Base-by-base conservation (phyloP, 64 coral and sea anemone genomes). In the Stylophora pistillata region DNA sequence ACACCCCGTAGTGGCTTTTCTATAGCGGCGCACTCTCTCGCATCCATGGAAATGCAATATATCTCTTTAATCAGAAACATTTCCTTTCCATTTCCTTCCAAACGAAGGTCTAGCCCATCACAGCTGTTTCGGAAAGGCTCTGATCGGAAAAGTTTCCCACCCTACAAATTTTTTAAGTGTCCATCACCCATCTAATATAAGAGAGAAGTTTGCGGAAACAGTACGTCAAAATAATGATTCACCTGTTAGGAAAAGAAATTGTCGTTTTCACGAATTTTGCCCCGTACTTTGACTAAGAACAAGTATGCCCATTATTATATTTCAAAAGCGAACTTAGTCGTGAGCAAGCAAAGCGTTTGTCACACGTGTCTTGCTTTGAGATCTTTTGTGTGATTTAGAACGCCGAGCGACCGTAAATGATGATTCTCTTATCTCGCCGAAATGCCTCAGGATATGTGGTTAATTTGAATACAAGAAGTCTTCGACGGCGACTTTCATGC, bases 381-480 rank as follows among this genome's bases (percentile, higher is more conserved):
- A 84, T 84, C 80, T 25, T 84, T 84, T 84, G 80, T 84, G 80
- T 23, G 80, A 84, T 84, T 70, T 23, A 69, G 23, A 63, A 84
- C 60, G 61, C 80, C 64, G 61, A 68, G 80, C 80, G 80, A 84
- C 80, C 80, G 69, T 84, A 84, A 84, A 84, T 70, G 80, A 84
- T 84, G 80, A 84, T 84, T 79, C 81, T 86, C 88, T 93, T 90
- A 90, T 93, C 91, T 77, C 71, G 87, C 89, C 77, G 81, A 90
- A 92, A 89, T 86, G 95, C 95, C 95, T 90, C 95, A 27, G 95
- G 95, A 93, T 93, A 97, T 93, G 60, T 78, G 90, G 79, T 77
- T 92, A 85, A 92, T 73, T 92, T 78, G 81, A 93, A 92, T 91
- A 86, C 84, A 85, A 86, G 62, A 86, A 89, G 86, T 85, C 71